A percentile compares a stretch with the other conserved stretches of the same genome.
Evolutionary conservation across 1,140 invertebrate genomes (phyloP).

Genomic region (Zelostemma sp.): DNA sequence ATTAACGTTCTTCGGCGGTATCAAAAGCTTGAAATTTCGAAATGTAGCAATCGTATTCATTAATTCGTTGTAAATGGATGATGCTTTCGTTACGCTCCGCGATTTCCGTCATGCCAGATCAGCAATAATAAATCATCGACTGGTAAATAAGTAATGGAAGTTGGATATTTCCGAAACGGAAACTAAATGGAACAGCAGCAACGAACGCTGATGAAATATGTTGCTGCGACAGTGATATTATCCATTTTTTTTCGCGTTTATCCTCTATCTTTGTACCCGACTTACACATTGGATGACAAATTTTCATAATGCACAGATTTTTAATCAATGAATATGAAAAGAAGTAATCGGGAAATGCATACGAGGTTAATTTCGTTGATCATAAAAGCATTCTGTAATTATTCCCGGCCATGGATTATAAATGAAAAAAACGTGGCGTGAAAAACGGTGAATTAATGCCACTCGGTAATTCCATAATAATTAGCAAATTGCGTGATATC

Average conservation of each 20-base stretch:
- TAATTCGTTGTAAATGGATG: slow-evolving; percentile 17
- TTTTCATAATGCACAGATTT: background rate
- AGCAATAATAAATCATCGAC: slow-evolving; percentile 9
- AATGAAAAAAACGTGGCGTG: too few species aligned
- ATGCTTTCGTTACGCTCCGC: slow-evolving; percentile 18
- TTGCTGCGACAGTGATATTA: too few species aligned
- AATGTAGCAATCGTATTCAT: slow-evolving; percentile 15
- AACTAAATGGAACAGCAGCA: slow-evolving; percentile 8
- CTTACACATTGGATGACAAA: too few species aligned
- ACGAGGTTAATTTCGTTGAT: too few species aligned
- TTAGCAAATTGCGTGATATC: background rate
- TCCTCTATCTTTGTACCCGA: slow-evolving; percentile 2
- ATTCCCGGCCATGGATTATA: background rate
- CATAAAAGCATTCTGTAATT: background rate
- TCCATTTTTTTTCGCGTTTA: background rate
- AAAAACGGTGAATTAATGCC: background rate
- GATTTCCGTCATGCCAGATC: slow-evolving; percentile 21
- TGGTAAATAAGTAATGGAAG: slow-evolving; percentile 20
- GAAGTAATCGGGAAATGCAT: background rate
- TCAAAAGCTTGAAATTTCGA: slow-evolving; percentile 15
- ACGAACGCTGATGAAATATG: background rate
- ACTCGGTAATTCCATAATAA: background rate
- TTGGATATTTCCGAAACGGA: slow-evolving; percentile 3
- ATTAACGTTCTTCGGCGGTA: slow-evolving; percentile 28
- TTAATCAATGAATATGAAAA: background rate